Conservation (phyloP, 2,797 vertebrate genomes). For the Falco novaeseelandiae region DNA sequence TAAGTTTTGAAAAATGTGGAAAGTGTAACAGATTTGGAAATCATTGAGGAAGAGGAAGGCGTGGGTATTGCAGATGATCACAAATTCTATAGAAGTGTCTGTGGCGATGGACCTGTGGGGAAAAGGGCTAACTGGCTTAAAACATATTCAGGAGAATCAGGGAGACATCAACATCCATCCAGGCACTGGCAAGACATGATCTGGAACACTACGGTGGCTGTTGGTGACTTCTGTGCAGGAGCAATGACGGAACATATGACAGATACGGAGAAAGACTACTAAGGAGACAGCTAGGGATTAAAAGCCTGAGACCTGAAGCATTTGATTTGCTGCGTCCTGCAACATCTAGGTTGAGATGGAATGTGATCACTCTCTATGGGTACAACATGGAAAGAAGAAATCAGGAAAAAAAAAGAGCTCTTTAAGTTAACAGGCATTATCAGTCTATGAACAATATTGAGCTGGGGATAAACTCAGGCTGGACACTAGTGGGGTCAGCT, state of each 20-base stretch:
- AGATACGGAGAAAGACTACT: not conserved
- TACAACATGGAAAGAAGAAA: not conserved
- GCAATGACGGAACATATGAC: rapidly evolving
- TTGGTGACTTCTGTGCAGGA: not conserved
- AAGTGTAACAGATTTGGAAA: not conserved
- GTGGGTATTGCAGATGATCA: not conserved
- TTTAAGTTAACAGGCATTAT: not conserved
- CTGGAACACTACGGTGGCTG: not conserved
- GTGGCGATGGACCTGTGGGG: rapidly evolving
- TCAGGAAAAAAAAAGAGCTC: not conserved
- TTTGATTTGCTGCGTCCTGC: not conserved
- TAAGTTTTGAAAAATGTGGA: not conserved
- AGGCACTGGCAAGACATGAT: not conserved
- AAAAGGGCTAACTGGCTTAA: not conserved
- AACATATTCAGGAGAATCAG: not conserved
- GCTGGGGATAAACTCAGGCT: not conserved
- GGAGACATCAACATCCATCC: not conserved
- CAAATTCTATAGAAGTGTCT: not conserved
- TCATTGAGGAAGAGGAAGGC: not conserved
- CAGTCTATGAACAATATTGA: not conserved
- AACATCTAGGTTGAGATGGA: not conserved
- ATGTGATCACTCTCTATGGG: not conserved
- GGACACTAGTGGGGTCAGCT: not conserved
- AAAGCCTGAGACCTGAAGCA: not conserved
- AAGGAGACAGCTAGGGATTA: not conserved